These are phyloP conservation scores for Tenrec ecaudatus DNA, from an alignment of 2,113 vertebrate species.

Conservation along the genomic window DNA sequence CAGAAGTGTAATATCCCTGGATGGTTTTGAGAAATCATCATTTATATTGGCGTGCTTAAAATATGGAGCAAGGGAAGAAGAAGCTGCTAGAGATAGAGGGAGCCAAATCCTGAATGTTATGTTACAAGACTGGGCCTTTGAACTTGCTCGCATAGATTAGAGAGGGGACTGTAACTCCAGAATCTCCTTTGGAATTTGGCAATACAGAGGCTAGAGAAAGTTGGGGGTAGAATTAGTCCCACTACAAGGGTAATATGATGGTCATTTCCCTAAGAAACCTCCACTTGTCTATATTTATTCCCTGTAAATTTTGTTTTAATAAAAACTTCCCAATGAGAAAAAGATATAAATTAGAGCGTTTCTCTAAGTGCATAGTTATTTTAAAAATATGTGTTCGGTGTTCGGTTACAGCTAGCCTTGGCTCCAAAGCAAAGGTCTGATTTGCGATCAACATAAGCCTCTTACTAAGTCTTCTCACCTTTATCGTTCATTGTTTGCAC, in stretches of 20 bases:
- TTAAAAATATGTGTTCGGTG: neutral
- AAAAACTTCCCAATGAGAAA: neutral
- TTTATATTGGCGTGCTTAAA: neutral
- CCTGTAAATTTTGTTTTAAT: constrained; percentile 10
- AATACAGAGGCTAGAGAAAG: neutral
- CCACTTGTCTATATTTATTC: neutral
- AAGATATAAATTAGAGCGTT: neutral
- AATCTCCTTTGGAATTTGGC: neutral
- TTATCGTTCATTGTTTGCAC: neutral
- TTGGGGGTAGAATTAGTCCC: constrained; percentile 3
- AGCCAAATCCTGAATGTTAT: neutral
- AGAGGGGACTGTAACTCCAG: neutral
- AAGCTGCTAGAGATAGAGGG: neutral
- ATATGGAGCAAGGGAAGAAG: neutral
- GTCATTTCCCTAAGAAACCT: neutral
- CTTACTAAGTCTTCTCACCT: constrained; percentile 22
- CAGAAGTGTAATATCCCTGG: neutral
- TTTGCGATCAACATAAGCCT: neutral
- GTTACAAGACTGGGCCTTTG: neutral
- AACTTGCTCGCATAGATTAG: neutral
- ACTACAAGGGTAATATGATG: neutral
- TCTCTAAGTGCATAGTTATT: neutral
- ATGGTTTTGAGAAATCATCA: neutral
- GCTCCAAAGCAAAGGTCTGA: too few species aligned
- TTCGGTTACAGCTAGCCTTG: neutral